Evolutionary conservation across 1,140 invertebrate genomes (phyloP), one percentile per base, ranked within the genome.

Genomic region (Aricia agestis): DNA sequence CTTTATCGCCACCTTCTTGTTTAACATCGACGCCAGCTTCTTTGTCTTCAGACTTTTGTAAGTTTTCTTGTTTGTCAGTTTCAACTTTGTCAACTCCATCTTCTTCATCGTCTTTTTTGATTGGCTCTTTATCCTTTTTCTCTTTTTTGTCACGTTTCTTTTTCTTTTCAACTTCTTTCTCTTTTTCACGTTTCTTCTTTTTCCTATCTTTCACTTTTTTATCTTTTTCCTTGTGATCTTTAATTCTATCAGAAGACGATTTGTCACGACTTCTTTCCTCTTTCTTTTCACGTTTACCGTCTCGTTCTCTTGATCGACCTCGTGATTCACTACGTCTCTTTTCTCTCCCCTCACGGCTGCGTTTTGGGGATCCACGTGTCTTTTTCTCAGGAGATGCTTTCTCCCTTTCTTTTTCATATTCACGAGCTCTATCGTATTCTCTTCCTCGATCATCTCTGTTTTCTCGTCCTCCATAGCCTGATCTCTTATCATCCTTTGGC

Each of bases 101-200:
- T 7, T 74, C 72, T 13, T 77, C 76, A 15, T 84, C 80, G 18
- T 86, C 84, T 74, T 84, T 85, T 73, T 87, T 88, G 41, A 63
- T 67, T 25, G 68, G 76, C n/a, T 84, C 82, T 71, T 88, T 89
- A 1, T 92, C 90, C 76, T 91, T 92, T 70, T 88, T 92, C 10
- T 91, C 91, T 71, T 89, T 92, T 74, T 91, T 92, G 63, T 92
- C 92, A 31, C 85, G 86, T 79, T 87, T 92, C 71, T 89, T 91
- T 74, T 91, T 91, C 74, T 92, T 91, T 73, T 92, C 87, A 11
- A 68, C 72, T 66, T 91, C 86, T 74, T 92, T 92, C 79, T 92
- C 92, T n/a, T 67, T 67, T 67, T 90, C 86, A 70, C 84, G 83
- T 74, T 90, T 87, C 76, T 92, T 90, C 74, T 84, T 92, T 72